These are phyloP conservation scores for Conus ventricosus DNA, from an alignment of 1,140 invertebrate species.

Conservation along the genomic window DNA sequence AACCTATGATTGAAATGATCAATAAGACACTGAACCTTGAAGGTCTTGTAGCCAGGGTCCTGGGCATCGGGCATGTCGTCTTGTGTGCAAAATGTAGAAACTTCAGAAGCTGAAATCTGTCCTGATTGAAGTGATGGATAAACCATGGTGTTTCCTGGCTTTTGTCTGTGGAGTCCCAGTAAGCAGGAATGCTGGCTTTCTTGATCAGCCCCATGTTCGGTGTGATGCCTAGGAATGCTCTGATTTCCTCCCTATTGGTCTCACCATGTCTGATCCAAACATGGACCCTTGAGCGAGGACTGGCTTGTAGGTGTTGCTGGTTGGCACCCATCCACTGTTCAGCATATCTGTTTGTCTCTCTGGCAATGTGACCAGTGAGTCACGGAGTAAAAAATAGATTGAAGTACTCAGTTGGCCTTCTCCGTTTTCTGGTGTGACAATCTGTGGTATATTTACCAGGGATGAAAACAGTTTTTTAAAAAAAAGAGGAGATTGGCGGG, in stretches of 20 bases:
- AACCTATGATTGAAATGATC: slow-evolving; percentile 6
- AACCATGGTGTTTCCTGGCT: slow-evolving; percentile 24
- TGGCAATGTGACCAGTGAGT: background rate
- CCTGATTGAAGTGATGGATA: background rate
- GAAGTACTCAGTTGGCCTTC: background rate
- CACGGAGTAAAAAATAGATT: background rate
- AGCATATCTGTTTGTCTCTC: background rate
- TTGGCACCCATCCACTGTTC: background rate
- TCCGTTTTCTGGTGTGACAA: too few relatives aligned
- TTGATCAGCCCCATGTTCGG: background rate
- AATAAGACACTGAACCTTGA: background rate
- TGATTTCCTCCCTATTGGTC: background rate
- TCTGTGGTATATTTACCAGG: too few relatives aligned
- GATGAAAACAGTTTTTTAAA: too few relatives aligned
- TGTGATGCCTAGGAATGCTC: background rate
- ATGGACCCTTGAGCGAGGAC: background rate
- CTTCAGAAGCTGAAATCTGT: slow-evolving; percentile 11
- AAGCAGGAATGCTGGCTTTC: background rate
- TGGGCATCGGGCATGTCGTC: background rate
- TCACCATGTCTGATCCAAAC: background rate
- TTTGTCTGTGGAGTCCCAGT: background rate
- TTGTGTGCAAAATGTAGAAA: background rate
- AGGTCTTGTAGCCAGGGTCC: background rate
- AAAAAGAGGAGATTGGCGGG: too few relatives aligned
- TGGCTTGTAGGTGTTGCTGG: background rate